Base-by-base conservation (phyloP, 2,888 invertebrate species). In the Aphidoletes aphidimyza region DNA sequence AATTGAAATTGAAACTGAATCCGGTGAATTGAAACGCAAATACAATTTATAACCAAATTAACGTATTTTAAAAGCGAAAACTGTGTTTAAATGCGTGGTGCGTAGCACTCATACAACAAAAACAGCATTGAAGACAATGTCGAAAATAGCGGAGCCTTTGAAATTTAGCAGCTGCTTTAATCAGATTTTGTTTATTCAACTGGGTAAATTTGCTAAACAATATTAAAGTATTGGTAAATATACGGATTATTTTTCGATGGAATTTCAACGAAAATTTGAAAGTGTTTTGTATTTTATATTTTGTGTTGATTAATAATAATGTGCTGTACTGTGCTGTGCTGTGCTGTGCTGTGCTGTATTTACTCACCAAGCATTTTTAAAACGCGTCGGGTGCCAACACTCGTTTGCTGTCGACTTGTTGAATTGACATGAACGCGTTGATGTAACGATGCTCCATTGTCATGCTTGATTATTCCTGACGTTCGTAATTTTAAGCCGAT, bases 281-380 rank as follows among this genome's bases (percentile, higher is more conserved):
- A 22, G 6, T 54, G 2, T 54, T 6, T 3, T 22, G n/a, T 54
- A 22, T 14, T 22, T 3, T 54, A 2, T 54, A n/a, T n/a, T n/a
- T n/a, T n/a, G n/a, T n/a, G n/a, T n/a, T n/a, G n/a, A n/a, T n/a
- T n/a, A n/a, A n/a, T n/a, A n/a, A n/a, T n/a, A n/a, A n/a, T n/a
- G n/a, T n/a, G n/a, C n/a, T n/a, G n/a, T n/a, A n/a, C n/a, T n/a
- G n/a, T n/a, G n/a, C n/a, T n/a, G n/a, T n/a, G n/a, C n/a, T n/a
- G n/a, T n/a, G n/a, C n/a, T n/a, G n/a, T n/a, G n/a, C n/a, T n/a
- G n/a, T n/a, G n/a, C 17, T 17, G 19, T 17, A 47, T 17, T 17
- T 22, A 90, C 93, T 93, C 88, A 95, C 95, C 94, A 85, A 95
- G 90, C 95, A 95, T 95, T 90, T 94, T 94, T 22, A 95, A 89